phyloP scores from a whole-genome alignment of 2,113 vertebrate species.

The Pseudopodoces humilis region DNA sequence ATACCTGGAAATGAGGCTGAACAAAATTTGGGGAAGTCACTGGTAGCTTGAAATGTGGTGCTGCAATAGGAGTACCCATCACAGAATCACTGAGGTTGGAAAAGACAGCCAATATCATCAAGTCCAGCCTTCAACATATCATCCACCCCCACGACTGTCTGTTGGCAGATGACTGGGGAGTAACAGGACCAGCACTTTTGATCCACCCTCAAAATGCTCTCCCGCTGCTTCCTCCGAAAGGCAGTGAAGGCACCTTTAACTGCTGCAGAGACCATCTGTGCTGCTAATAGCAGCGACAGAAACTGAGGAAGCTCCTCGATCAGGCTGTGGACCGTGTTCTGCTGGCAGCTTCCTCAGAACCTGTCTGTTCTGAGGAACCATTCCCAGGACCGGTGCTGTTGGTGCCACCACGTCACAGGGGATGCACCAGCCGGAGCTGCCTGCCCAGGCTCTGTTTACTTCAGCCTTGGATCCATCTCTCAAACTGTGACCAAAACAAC shows the following conservation, averaged over 20 bases:
- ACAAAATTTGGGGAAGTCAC: background rate
- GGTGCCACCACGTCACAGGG: rapidly evolving
- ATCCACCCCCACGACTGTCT: background rate
- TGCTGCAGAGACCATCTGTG: background rate
- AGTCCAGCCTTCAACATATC: background rate
- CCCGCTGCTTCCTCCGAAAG: background rate
- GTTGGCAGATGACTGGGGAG: background rate
- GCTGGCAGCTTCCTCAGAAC: background rate
- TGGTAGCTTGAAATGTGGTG: background rate
- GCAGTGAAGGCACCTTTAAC: background rate
- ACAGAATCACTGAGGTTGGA: background rate
- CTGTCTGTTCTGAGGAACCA: rapidly evolving
- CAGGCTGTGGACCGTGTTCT: background rate
- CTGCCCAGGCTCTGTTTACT: background rate
- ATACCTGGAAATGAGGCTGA: background rate
- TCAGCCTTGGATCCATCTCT: background rate
- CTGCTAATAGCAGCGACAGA: background rate
- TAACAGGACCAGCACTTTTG: background rate
- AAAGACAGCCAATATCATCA: background rate
- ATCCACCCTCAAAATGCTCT: background rate
- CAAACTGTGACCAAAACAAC: background rate
- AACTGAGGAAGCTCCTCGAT: background rate
- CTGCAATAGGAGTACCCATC: background rate
- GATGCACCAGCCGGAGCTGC: background rate
- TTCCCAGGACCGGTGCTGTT: background rate